Base-by-base conservation (phyloP, 2,113 vertebrate species). In the Tympanuchus pallidicinctus region DNA sequence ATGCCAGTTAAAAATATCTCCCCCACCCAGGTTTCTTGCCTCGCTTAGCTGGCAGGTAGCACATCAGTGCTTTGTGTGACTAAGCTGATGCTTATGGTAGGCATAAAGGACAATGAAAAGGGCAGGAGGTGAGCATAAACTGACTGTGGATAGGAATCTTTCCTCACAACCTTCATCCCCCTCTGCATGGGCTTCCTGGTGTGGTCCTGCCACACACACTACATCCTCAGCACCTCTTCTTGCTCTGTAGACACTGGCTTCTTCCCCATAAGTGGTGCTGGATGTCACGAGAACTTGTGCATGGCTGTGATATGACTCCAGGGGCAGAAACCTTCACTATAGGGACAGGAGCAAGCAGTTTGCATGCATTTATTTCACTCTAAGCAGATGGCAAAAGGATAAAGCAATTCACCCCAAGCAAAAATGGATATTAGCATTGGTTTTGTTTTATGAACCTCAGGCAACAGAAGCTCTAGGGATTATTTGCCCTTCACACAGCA, bases 361-460 rank as follows among this genome's bases (percentile, higher is more conserved):
- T 64, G 21, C 57, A 60, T 67, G 61, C 52, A 84, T 90, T 84
- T 90, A 64, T 89, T 87, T 91, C n/a, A 52, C 48, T 79, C 22
- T 1, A 6, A 75, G 65, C 72, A 40, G 28, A 64, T 20, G 42
- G 25, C 66, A 66, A 52, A 36, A 52, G 86, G 42, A 43, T 75
- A 84, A 89, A 95, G 40, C 21, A 84, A 86, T 87, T 69, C 66
- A 94, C 74, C 81, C 5, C 8, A 0, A 92, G 70, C 80, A 81
- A 86, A 90, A 93, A 66, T 47, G 57, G 81, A 89, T 81, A 93
- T 86, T 25, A 86, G 24, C 17, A 17, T 5, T 70, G 8, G 14
- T 59, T 83, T 80, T 56, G 10, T 79, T 88, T 92, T 22, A 78
- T 72, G n/a, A 78, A n/a, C 86, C 86, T 90, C 61, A 81, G 70